Percentiles rank a stretch among this genome's conserved stretches.
These are phyloP conservation scores for Ormyrus pomaceus DNA, from an alignment of 2,888 invertebrate genomes.

Conservation along the genomic window DNA sequence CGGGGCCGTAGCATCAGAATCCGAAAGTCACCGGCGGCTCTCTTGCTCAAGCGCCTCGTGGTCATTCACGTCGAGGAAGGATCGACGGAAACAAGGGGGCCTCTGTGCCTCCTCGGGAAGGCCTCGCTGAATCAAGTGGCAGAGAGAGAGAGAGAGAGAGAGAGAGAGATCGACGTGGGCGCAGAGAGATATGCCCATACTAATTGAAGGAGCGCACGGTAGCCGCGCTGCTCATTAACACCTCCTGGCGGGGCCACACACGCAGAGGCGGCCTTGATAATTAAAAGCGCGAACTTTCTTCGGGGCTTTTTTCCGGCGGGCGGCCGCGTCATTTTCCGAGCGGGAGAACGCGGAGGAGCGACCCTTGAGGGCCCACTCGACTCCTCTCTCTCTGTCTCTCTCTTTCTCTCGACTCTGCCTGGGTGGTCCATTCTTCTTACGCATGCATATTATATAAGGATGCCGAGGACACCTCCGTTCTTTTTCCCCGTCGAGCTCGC, in stretches of 20 bases:
- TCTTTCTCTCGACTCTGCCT: slow-evolving; percentile 62
- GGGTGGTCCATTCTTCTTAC: slow-evolving; percentile 75
- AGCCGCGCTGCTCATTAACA: slow-evolving; percentile 71
- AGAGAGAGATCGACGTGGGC: too few relatives aligned
- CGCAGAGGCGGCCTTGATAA: slow-evolving; percentile 60
- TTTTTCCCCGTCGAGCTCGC: background rate
- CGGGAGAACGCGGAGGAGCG: slow-evolving; percentile 52
- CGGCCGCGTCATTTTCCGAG: slow-evolving; percentile 63
- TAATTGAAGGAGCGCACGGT: slow-evolving; percentile 61
- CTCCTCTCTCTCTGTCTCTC: background rate
- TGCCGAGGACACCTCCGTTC: slow-evolving; percentile 56
- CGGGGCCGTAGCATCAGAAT: too few relatives aligned
- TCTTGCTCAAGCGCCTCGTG: background rate
- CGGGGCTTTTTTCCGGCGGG: background rate
- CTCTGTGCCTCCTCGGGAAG: slow-evolving; percentile 13
- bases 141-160: background rate
- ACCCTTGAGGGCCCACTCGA: slow-evolving; percentile 70
- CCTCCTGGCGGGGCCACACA: slow-evolving; percentile 68
- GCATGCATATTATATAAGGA: slow-evolving; percentile 70
- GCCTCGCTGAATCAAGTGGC: slow-evolving; percentile 8
- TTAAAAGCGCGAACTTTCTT: background rate
- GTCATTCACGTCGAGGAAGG: slow-evolving; percentile 4
- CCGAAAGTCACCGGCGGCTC: too few relatives aligned
- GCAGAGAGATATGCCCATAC: too few relatives aligned
- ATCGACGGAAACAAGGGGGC: slow-evolving; percentile 33